phyloP scores from a whole-genome alignment of 1,140 invertebrate species.

The Aradophagus sp. region DNA sequence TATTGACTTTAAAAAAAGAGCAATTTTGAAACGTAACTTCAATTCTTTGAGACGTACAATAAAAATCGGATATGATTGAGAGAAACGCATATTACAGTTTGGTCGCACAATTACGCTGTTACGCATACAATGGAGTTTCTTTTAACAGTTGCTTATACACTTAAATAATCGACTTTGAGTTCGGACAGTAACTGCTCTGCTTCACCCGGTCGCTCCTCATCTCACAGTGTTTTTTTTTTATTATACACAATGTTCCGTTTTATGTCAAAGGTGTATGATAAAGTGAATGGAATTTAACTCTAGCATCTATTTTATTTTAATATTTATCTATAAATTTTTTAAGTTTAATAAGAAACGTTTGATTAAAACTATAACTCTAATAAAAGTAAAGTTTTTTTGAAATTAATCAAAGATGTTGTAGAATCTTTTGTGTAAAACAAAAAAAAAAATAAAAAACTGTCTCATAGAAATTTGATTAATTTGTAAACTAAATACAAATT shows the following conservation, averaged over 20 bases:
- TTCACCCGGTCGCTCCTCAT: conserved; percentile 5
- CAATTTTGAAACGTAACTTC: conserved; percentile 52
- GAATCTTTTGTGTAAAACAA: too few species aligned
- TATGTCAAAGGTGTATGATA: not conserved
- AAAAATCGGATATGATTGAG: conserved; percentile 20
- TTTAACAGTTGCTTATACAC: conserved; percentile 21
- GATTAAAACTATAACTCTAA: too few species aligned
- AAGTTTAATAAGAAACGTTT: too few species aligned
- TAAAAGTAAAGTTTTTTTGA: too few species aligned
- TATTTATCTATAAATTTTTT: too few species aligned
- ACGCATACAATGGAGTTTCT: conserved; percentile 32
- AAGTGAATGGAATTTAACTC: too few species aligned
- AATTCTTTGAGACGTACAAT: conserved; percentile 52
- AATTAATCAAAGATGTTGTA: too few species aligned
- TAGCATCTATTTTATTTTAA: too few species aligned
- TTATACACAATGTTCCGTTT: not conserved
- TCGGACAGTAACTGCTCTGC: not conserved
- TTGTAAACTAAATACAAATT: not conserved
- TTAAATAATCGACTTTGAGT: conserved; percentile 7
- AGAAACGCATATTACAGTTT: conserved; percentile 42
- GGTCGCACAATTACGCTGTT: conserved; percentile 41
- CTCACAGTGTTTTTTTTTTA: too few species aligned
- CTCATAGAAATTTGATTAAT: too few species aligned
- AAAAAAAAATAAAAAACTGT: too few species aligned
- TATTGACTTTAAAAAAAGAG: conserved; percentile 31